Base-by-base conservation (phyloP, 2,888 invertebrate genomes). In the Ypsolopha scabrella region DNA sequence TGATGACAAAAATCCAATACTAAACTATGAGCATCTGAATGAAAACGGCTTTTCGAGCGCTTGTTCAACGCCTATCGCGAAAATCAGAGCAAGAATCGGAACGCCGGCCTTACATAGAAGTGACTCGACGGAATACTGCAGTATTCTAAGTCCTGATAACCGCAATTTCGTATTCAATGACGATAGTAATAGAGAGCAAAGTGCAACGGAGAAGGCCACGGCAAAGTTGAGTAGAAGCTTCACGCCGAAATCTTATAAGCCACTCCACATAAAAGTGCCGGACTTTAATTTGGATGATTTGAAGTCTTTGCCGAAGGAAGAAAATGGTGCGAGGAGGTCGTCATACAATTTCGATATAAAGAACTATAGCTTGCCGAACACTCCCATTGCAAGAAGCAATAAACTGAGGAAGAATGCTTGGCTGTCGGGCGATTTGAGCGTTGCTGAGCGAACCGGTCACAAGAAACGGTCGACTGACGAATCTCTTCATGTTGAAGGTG, bases 351-450 rank as follows among this genome's bases (percentile, higher is more conserved):
- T 87, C 55, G 79, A 83, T 68, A 80, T 87, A 54, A 76, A 75
- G 58, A 82, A 87, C 55, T 86, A 80, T 46, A 82, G 81, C 59
- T 69, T 88, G 54, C 88, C 88, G 1, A 70, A 71, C 0, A 88
- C 88, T 6, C 88, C 88, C 1, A 88, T 88, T 52, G 88, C 88
- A 6, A 69, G 88, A 6, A 88, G 85, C 59, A 88, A 87, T 54
- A 88, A 88, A 58, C 64, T 88, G 56, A 77, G 88, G 56, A 86
- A 81, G 56, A 87, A 87, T 52, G 88, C 88, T 7, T 88, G 88
- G 88, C 67, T 88, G 1, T 85, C 88, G 1, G 87, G 87, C 8
- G 83, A 85, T 46, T 55, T 80, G 38, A 65, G 61, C 43, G 55
- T 60, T 0, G 61, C 59, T 6, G 67, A 67, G 8, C 60, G 57